Conservation (phyloP, 2,113 vertebrate genomes). For the Okapia johnstoni region DNA sequence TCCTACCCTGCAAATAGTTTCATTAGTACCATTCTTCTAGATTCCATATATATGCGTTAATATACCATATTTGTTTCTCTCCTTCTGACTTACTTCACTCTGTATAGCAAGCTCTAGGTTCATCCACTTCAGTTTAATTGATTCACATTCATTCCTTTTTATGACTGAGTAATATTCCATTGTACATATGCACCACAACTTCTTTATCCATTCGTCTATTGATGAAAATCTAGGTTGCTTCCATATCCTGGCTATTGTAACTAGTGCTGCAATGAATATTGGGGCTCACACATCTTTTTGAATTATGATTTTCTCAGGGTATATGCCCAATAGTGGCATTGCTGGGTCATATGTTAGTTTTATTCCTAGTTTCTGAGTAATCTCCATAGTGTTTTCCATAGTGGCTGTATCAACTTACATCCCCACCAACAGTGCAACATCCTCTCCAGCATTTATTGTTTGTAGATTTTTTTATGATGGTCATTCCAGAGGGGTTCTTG, state of each 20-base stretch:
- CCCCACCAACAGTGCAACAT: too few relatives aligned
- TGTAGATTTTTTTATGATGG: too few relatives aligned
- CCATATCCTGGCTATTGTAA: not conserved
- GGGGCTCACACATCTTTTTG: not conserved
- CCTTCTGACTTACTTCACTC: not conserved
- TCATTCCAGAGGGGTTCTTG: not conserved
- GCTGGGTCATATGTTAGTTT: not conserved
- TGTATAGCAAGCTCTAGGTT: not conserved
- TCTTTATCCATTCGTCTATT: not conserved
- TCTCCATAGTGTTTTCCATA: too few relatives aligned
- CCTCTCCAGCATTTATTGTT: too few relatives aligned
- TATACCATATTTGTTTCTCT: not conserved
- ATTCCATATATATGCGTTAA: not conserved
- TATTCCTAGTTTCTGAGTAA: too few relatives aligned
- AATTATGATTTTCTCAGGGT: not conserved
- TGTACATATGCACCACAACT: not conserved
- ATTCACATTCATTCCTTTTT: not conserved
- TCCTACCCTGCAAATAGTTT: not conserved
- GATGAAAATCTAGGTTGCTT: not conserved
- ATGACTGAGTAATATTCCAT: not conserved
- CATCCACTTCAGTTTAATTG: not conserved
- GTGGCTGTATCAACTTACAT: too few relatives aligned
- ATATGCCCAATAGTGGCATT: not conserved
- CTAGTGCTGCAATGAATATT: not conserved
- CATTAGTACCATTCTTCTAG: not conserved